Percentiles rank a stretch among this genome's conserved stretches.
Conservation (phyloP, 2,113 vertebrate species). For the Sisor rabdophorus region DNA sequence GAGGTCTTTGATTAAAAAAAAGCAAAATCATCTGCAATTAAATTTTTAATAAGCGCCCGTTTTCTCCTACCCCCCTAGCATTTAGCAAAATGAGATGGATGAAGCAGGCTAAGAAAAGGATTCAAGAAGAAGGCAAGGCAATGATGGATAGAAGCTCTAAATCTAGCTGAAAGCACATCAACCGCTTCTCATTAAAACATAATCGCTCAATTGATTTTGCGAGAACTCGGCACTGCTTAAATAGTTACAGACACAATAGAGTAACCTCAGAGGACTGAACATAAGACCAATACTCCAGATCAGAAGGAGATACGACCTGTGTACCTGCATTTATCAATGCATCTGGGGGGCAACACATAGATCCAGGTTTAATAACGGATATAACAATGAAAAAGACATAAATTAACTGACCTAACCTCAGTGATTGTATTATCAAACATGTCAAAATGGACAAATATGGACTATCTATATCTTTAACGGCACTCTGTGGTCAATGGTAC, state of each 20-base stretch:
- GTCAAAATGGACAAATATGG: neutral
- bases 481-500: too few relatives aligned
- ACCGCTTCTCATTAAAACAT: constrained; percentile 64
- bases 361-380: neutral
- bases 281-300: constrained; percentile 3
- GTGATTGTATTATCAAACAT: too few relatives aligned
- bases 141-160: constrained; percentile 70
- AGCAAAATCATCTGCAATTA: constrained; percentile 70
- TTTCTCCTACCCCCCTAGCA: constrained; percentile 57
- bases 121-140: constrained; percentile 34
- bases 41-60: constrained; percentile 73
- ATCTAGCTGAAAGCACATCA: constrained; percentile 60
- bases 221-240: constrained; percentile 55
- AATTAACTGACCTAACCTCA: too few relatives aligned
- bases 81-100: constrained; percentile 59
- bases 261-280: constrained; percentile 47
- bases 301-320: neutral
- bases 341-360: neutral
- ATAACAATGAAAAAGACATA: neutral
- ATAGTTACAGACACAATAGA: constrained; percentile 52
- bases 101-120: constrained; percentile 50
- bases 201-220: constrained; percentile 67
- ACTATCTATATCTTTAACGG: neutral
- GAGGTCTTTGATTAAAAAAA: constrained; percentile 51
- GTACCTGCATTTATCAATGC: neutral